Evolutionary conservation across 2,888 invertebrate species (phyloP).

Genomic region (Drosophila bunnanda): DNA sequence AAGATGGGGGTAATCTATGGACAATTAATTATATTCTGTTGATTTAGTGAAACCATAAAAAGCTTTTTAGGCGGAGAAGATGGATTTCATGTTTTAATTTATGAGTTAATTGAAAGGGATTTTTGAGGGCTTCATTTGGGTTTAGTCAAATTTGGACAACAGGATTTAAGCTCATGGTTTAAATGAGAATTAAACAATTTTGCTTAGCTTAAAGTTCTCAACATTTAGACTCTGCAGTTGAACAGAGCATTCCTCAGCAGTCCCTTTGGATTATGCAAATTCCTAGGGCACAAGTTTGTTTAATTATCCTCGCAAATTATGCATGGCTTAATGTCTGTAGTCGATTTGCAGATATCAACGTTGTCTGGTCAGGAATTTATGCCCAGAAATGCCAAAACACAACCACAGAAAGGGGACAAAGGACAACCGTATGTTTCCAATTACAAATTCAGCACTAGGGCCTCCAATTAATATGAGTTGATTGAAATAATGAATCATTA

Average conservation of each 20-base stretch:
- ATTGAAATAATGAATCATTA: not conserved
- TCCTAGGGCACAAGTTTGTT: not conserved
- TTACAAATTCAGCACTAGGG: not conserved
- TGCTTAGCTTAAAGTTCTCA: not conserved
- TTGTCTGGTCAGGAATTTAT: slow-evolving; percentile 3
- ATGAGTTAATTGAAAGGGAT: not conserved
- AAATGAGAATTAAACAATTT: not conserved
- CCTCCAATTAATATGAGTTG: slow-evolving; percentile 7
- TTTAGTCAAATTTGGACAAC: too few species aligned
- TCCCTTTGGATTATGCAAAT: not conserved
- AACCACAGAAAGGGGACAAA: not conserved
- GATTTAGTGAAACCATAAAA: slow-evolving; percentile 1
- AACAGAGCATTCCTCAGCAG: not conserved
- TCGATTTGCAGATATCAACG: slow-evolving; percentile 8
- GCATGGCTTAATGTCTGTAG: slow-evolving; percentile 31
- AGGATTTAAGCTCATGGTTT: too few species aligned
- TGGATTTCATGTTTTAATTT: not conserved
- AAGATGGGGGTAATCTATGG: not conserved
- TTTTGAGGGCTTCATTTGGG: too few species aligned
- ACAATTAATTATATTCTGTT: slow-evolving; percentile 7
- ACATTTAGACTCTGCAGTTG: not conserved
- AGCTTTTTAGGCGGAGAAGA: not conserved
- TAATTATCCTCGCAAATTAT: slow-evolving; percentile 22
- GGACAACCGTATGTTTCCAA: slow-evolving; percentile 1
- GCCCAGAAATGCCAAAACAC: not conserved